These are phyloP conservation scores for Apocrypta bakeri DNA, from an alignment of 1,140 invertebrate species.

Conservation along the genomic window DNA sequence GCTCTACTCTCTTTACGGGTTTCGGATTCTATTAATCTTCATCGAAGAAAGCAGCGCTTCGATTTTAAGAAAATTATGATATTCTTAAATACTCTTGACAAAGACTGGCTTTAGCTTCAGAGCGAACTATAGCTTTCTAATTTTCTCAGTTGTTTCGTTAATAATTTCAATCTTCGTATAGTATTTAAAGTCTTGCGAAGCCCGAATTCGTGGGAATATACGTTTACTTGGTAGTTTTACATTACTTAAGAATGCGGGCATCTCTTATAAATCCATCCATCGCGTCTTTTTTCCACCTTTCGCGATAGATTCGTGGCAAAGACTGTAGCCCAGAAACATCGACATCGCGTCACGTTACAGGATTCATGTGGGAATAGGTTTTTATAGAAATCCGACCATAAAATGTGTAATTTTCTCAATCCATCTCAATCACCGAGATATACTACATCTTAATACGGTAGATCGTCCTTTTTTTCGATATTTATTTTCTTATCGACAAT, in stretches of 20 bases:
- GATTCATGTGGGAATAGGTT: conserved; percentile 24
- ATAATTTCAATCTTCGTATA: not conserved
- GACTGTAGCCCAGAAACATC: not conserved
- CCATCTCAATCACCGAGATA: not conserved
- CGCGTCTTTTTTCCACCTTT: not conserved
- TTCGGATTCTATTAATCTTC: not conserved
- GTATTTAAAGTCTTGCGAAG: not conserved
- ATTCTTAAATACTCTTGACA: not conserved
- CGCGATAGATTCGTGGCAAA: conserved; percentile 4
- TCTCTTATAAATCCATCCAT: not conserved
- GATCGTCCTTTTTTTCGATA: conserved; percentile 17
- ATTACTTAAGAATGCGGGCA: not conserved
- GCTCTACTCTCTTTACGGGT: too few relatives aligned
- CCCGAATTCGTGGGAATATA: not conserved
- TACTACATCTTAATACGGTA: too few relatives aligned
- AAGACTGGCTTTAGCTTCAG: too few relatives aligned
- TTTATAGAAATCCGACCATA: not conserved
- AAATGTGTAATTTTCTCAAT: conserved; percentile 30
- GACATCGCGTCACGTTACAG: too few relatives aligned
- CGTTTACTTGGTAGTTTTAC: not conserved
- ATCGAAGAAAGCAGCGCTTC: not conserved
- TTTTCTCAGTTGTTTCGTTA: not conserved
- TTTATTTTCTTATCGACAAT: conserved; percentile 41
- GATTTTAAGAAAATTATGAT: not conserved
- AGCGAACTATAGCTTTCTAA: not conserved